Conservation (phyloP, 2,797 vertebrate species). For the Sebastes minor region DNA sequence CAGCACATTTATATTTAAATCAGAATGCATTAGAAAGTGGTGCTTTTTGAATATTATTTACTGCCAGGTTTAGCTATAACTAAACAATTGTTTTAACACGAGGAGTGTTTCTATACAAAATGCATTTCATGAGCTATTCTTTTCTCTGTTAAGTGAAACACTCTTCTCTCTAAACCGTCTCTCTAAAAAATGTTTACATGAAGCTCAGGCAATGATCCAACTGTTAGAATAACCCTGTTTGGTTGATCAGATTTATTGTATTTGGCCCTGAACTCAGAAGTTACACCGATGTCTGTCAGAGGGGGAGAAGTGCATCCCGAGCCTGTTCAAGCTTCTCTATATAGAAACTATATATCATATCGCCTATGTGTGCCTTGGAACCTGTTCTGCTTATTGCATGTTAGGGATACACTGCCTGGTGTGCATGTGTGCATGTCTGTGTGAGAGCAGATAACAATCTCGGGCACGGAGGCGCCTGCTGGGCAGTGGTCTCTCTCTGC, state of each 20-base stretch:
- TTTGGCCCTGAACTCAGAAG: constrained; percentile 11
- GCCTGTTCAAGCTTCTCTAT: constrained; percentile 9
- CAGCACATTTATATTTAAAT: neutral
- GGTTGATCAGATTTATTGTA: constrained; percentile 33
- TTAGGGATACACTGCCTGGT: constrained; percentile 33
- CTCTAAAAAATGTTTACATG: constrained; percentile 22
- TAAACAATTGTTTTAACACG: neutral
- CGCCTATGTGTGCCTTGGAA: constrained; percentile 47
- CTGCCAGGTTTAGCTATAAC: neutral
- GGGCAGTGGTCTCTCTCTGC: constrained; percentile 64
- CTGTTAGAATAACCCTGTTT: constrained; percentile 10
- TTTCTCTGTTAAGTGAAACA: neutral
- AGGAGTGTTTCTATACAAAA: neutral
- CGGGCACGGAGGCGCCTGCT: constrained; percentile 64
- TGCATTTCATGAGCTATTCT: constrained; percentile 1
- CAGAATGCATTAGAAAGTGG: neutral
- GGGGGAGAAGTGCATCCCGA: constrained; percentile 22
- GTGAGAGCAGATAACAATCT: constrained; percentile 73
- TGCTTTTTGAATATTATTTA: neutral
- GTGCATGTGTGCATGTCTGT: constrained; percentile 39
- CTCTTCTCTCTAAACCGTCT: neutral
- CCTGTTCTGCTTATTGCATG: constrained; percentile 50
- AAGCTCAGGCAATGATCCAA: constrained; percentile 9
- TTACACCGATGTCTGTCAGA: constrained; percentile 13
- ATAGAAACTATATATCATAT: constrained; percentile 38